Evolutionary conservation across 2,888 invertebrate species (phyloP), one percentile per base, ranked within the genome.

Genomic region (Epinotia ramella): DNA sequence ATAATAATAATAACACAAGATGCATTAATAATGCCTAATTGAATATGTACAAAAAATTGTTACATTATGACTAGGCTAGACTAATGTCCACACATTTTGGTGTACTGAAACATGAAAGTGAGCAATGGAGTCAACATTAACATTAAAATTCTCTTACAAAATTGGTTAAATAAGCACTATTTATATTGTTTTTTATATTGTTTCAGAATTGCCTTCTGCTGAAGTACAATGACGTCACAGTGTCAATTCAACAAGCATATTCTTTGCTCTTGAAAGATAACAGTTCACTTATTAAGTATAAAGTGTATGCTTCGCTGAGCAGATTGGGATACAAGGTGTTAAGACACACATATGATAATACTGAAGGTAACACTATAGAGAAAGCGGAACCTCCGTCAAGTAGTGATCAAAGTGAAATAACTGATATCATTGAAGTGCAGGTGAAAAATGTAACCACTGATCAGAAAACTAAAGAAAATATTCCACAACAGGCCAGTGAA

Each of bases 221-320:
- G 16, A 91, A 90, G 77, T 94, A 95, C 87, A 94, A 95, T 84
- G 94, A 93, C 49, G 89, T 96, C 0, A 93, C 95, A 72, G 91
- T 96, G 24, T 96, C 96, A 76, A 87, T 97, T 62, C 96, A 96
- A 86, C 96, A 96, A 89, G 96, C 96, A 13, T 96, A 96, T 81
- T 88, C 94, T 40, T 84, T 96, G 78, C 84, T 96, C 63, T 82
- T 95, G 0, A 80, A 80, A 59, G 86, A 85, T 44, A 80, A 86
- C 64, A 88, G 95, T 44, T 84, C 92, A 20, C 76, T 95, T 20
- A 84, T 89, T 44, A 94, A 96, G 80, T 96, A 96, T 81, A 95
- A 95, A 88, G 95, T 96, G 0, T 96, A 95, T 84, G 92, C 95
- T 56, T 95, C 95, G 49, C 89, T 96, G 1, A 93, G 95, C 75